phyloP scores from a whole-genome alignment of 1,140 invertebrate genomes.

The Centruroides sculpturatus region DNA sequence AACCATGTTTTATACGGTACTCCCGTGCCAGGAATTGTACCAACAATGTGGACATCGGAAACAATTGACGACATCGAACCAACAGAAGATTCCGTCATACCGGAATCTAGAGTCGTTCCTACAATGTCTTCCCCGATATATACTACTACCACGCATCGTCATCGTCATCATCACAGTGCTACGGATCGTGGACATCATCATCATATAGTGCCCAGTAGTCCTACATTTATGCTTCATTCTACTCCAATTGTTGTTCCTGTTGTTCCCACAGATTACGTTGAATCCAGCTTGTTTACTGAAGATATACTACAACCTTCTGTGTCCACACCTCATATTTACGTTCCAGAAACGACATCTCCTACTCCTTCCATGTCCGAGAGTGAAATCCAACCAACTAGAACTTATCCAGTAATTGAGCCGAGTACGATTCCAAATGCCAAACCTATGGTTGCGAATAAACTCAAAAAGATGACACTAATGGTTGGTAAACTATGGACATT shows the following conservation, averaged over 20 bases:
- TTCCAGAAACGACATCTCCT: background rate
- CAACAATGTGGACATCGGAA: conserved; percentile 4
- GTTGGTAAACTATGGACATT: conserved; percentile 60
- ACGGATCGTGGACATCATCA: background rate
- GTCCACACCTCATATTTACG: conserved; percentile 1
- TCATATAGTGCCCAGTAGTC: background rate
- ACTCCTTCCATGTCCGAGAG: background rate
- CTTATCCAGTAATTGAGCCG: background rate
- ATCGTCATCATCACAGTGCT: conserved; percentile 11
- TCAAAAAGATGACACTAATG: conserved; percentile 54
- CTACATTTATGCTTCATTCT: background rate
- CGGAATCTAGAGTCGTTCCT: conserved; percentile 27
- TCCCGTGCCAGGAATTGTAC: conserved; percentile 13
- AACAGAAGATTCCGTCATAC: conserved; percentile 19
- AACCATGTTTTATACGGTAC: conserved; percentile 18
- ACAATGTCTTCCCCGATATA: conserved; percentile 26
- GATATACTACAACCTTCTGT: conserved; percentile 6
- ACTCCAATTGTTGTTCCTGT: background rate
- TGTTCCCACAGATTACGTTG: background rate
- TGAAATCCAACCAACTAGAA: background rate
- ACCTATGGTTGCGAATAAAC: conserved; percentile 51
- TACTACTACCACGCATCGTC: conserved; percentile 6
- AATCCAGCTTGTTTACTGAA: conserved; percentile 7
- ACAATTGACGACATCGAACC: conserved; percentile 4
- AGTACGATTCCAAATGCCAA: conserved; percentile 27